Evolutionary conservation across 2,113 vertebrate species (phyloP).

Genomic region (Cyprinodon variegatus): DNA sequence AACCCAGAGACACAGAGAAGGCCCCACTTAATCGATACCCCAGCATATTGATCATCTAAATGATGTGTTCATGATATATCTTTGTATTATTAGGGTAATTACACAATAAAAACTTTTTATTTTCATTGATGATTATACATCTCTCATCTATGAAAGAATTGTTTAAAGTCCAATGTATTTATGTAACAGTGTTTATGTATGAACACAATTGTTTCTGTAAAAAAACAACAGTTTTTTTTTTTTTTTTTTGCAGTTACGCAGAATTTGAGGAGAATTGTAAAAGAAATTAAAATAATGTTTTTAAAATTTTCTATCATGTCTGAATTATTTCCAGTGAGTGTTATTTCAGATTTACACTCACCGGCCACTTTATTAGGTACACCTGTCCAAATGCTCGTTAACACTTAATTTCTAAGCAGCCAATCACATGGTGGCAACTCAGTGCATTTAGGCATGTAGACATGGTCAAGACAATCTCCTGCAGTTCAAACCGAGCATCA

Average conservation of each 20-base stretch:
- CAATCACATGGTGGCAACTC: too few relatives aligned
- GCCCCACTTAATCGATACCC: conserved; percentile 16
- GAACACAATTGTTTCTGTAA: conserved; percentile 61
- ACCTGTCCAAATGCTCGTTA: too few relatives aligned
- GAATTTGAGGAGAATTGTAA: conserved; percentile 49
- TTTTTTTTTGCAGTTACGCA: not conserved
- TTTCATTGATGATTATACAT: conserved; percentile 45
- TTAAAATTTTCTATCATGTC: conserved; percentile 25
- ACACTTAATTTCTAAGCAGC: too few relatives aligned
- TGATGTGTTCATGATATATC: conserved; percentile 33
- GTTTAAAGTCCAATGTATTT: conserved; percentile 66
- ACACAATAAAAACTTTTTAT: conserved; percentile 44
- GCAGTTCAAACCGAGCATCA: too few relatives aligned
- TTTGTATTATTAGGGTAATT: conserved; percentile 51
- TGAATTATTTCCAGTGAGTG: not conserved
- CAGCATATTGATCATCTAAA: conserved; percentile 33
- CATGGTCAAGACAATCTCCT: too few relatives aligned
- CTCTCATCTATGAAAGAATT: conserved; percentile 50
- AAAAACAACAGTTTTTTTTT: conserved; percentile 32
- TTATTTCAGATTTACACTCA: not conserved
- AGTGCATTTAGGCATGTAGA: too few relatives aligned
- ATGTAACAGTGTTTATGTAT: conserved; percentile 64
- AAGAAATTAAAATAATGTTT: conserved; percentile 58
- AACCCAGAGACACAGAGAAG: conserved; percentile 16
- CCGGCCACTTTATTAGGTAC: too few relatives aligned